Percentiles rank a stretch among this genome's conserved stretches.
Evolutionary conservation across 2,888 invertebrate genomes (phyloP).

Genomic region (Polyommatus iphigenia): DNA sequence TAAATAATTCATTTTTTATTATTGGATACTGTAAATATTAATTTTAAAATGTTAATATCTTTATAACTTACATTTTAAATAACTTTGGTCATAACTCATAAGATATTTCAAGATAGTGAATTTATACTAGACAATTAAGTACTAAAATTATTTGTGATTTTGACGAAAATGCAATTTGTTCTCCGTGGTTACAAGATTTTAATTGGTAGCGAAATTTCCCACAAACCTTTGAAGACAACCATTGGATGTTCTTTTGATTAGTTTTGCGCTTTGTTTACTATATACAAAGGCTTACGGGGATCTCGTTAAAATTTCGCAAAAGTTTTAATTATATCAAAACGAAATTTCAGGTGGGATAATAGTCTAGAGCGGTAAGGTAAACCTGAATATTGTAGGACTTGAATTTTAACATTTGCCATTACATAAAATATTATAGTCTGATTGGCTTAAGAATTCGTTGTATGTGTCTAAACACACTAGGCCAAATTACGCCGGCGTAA

Average conservation of each 20-base stretch:
- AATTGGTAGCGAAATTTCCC: slow-evolving; percentile 8
- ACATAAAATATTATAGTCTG: background rate
- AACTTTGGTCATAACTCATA: too few relatives aligned
- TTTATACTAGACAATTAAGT: background rate
- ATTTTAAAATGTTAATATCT: too few relatives aligned
- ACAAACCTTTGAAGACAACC: slow-evolving; percentile 27
- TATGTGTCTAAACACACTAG: too few relatives aligned
- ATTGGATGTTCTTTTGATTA: slow-evolving; percentile 28
- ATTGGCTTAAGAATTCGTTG: too few relatives aligned
- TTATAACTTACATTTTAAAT: too few relatives aligned
- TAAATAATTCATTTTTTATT: too few relatives aligned
- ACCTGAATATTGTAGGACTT: background rate
- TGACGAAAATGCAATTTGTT: background rate
- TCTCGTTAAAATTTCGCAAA: slow-evolving; percentile 24
- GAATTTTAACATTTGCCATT: background rate
- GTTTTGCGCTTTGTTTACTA: slow-evolving; percentile 27
- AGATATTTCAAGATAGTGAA: background rate
- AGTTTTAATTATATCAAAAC: slow-evolving; percentile 28
- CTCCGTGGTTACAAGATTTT: background rate
- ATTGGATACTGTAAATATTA: too few relatives aligned
- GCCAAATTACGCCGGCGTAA: too few relatives aligned
- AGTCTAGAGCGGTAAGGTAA: slow-evolving; percentile 4
- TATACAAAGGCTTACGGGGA: slow-evolving; percentile 22
- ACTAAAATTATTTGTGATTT: slow-evolving; percentile 3
- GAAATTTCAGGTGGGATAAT: slow-evolving; percentile 4